These are phyloP conservation scores for Prolemur simus DNA, from an alignment of 2,113 vertebrate genomes.

Conservation along the genomic window DNA sequence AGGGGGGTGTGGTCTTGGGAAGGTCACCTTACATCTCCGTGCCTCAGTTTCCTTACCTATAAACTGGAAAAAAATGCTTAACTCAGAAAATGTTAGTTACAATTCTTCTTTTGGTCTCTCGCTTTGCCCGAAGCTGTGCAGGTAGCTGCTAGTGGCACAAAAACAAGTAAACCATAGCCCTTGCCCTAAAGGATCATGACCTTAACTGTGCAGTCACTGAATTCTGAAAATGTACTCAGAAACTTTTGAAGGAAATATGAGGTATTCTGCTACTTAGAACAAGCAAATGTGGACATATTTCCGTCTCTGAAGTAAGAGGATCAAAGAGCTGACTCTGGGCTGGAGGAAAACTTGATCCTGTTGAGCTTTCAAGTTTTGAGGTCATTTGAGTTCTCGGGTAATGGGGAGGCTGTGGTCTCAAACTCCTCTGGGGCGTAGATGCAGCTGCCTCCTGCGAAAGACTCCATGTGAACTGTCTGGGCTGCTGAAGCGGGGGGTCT, in stretches of 20 bases:
- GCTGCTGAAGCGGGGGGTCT: not conserved
- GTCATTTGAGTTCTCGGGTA: not conserved
- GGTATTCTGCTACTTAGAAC: not conserved
- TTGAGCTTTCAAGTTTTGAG: not conserved
- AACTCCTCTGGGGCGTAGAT: too few species aligned
- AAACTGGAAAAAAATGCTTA: not conserved
- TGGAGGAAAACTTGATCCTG: not conserved
- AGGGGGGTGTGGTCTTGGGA: not conserved
- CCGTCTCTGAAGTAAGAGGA: not conserved
- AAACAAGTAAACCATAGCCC: not conserved
- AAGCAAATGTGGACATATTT: not conserved
- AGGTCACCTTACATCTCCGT: not conserved
- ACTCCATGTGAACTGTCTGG: not conserved
- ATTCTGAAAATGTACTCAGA: not conserved
- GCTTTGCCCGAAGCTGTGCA: not conserved
- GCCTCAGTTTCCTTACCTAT: not conserved
- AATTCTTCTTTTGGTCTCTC: not conserved
- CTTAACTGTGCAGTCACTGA: not conserved
- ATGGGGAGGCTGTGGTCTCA: not conserved
- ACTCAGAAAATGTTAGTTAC: too few species aligned
- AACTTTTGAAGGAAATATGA: not conserved
- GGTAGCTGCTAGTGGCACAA: not conserved
- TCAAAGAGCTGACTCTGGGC: not conserved
- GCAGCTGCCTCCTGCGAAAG: not conserved
- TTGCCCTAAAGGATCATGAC: not conserved